Evolutionary conservation across 2,797 vertebrate species (phyloP), one percentile per base, ranked within the genome.

Genomic region (Lacerta viridis): DNA sequence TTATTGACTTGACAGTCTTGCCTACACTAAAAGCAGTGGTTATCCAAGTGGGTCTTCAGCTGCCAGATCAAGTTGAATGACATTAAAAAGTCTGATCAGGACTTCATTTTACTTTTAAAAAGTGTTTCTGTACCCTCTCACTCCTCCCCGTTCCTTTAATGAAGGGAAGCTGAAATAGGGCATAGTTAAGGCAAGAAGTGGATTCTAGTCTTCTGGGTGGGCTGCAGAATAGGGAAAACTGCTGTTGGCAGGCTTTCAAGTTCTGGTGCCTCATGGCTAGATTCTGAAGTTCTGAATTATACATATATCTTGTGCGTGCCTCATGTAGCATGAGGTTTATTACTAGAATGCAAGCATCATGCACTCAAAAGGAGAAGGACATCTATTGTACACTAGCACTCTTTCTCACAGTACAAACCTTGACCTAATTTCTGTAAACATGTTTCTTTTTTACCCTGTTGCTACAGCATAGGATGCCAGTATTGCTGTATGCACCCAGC

Each of bases 1-100:
- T 92, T 94, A 94, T 95, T 86, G 90, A 90, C 92, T 92, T 83
- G 85, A 84, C 39, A 90, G 90, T 91, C 87, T 87, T 85, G 43
- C 50, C 36, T 88, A 92, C 86, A 84, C 61, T 89, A 88, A 93
- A 94, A 93, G 89, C 87, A 83, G 50, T 76, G 64, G 78, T 86
- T 93, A 88, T 90, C 87, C 90, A 90, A 89, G 91, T 91, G 84
- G 72, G 41, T 90, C 91, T 92, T 92, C 25, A 77, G 59, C 90
- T 87, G 85, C 43, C 85, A 92, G 80, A 85, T 86, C 79, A 90
- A 18, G 83, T 82, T 59, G 39, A 91, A 80, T 85, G 71, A 89
- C 71, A 83, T 92, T 92, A 87, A 84, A 83, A 89, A 33, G 86
- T 89, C 76, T 90, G 72, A 81, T 92, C 87, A 88, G 41, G 68